phyloP scores from a whole-genome alignment of 2,113 vertebrate genomes.

The Herpetotheres cachinnans region DNA sequence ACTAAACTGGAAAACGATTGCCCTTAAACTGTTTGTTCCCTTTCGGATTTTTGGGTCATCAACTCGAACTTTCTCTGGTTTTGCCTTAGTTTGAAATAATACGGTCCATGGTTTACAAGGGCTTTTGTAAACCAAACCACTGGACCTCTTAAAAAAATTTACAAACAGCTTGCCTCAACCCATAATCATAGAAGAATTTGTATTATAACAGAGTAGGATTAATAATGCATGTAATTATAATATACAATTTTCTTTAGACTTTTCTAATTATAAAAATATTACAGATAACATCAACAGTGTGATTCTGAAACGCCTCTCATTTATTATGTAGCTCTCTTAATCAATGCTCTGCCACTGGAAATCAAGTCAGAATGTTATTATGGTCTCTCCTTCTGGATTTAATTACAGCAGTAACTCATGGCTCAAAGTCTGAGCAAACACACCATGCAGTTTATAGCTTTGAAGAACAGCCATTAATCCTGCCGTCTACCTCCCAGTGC shows the following conservation, averaged over 20 bases:
- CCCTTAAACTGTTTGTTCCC: background rate
- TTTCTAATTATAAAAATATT: conserved; percentile 75
- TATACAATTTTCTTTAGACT: conserved; percentile 65
- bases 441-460: conserved; percentile 40
- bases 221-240: conserved; percentile 73
- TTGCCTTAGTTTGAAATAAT: background rate
- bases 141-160: background rate
- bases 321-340: conserved; percentile 68
- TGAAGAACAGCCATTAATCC: conserved; percentile 63
- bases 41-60: background rate
- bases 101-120: background rate
- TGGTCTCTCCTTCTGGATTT: conserved; percentile 64
- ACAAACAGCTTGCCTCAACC: conserved; percentile 24
- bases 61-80: background rate
- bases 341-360: conserved; percentile 67
- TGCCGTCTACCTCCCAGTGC: conserved; percentile 3
- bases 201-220: conserved; percentile 44
- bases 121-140: background rate
- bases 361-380: conserved; percentile 70
- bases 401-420: conserved; percentile 70
- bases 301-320: conserved; percentile 61
- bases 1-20: background rate
- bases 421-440: conserved; percentile 68
- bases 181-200: conserved; percentile 29
- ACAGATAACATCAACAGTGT: conserved; percentile 65